These are phyloP conservation scores for Ischnus inquisitorius DNA, from an alignment of 2,888 invertebrate species.

Conservation along the genomic window DNA sequence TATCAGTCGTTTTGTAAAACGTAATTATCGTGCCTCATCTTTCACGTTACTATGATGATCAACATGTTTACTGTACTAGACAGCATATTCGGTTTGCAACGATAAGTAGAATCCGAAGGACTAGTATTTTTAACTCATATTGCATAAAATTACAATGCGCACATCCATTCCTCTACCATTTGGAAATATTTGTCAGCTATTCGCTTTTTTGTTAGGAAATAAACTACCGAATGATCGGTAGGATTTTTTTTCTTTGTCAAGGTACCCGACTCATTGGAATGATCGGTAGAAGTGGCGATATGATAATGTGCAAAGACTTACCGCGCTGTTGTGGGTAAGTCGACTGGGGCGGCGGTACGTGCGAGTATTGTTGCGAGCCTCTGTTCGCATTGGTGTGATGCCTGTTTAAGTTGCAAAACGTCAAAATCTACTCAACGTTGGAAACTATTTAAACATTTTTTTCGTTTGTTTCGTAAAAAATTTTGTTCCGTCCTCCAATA, in stretches of 20 bases:
- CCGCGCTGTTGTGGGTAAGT: slow-evolving; percentile 73
- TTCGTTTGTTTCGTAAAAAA: background rate
- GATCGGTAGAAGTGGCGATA: background rate
- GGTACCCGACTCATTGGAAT: background rate
- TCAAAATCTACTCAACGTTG: slow-evolving; percentile 17
- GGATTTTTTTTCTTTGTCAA: background rate
- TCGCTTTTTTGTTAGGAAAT: background rate
- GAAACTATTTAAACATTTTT: background rate
- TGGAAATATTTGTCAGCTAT: background rate
- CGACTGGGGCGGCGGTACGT: slow-evolving; percentile 80
- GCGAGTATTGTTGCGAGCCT: slow-evolving; percentile 80
- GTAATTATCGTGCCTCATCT: background rate
- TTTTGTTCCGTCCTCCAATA: background rate
- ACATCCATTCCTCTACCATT: background rate
- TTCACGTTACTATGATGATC: background rate
- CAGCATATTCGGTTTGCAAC: background rate
- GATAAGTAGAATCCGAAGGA: background rate
- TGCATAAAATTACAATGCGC: background rate
- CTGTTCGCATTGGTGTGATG: slow-evolving; percentile 80
- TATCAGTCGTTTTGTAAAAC: no score
- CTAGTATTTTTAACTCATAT: background rate
- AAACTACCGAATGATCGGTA: background rate
- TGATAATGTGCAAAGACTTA: slow-evolving; percentile 70
- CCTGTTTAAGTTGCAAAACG: slow-evolving; percentile 74
- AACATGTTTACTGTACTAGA: background rate